Base-by-base conservation (phyloP, 2,113 vertebrate genomes). In the Zosterops lateralis region DNA sequence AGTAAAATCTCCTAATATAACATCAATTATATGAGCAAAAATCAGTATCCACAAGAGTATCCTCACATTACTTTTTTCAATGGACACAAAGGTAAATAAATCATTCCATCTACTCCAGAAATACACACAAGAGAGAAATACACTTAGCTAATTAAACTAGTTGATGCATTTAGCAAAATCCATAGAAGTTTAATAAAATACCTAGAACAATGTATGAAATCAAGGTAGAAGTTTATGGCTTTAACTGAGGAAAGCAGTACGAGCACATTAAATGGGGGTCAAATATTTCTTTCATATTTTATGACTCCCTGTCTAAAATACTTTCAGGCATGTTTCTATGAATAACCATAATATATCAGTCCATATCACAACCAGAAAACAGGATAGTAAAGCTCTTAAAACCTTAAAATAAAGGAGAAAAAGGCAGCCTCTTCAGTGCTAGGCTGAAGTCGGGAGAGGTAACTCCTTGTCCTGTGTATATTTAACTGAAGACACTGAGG, bases 231-330 rank as follows among this genome's bases (percentile, higher is more conserved):
- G 8, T 48, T 78, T 56, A 56, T 17, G 21, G 6, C 4, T 78
- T 87, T 51, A 74, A 32, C 17, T 56, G 17, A 82, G 34, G 38
- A 93, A 82, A 87, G 7, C 6, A 64, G 16, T 14, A 54, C 14
- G 20, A 75, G 11, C 16, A 67, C 14, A 58, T 42, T 29, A 77
- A 84, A 66, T 1, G 1, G 1, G 0, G 1, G 2, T 64, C 20
- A 71, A 31, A 45, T 66, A 34, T 60, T 47, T 80, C 8, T 61
- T 89, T 78, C 19, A 44, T 2, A 4, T 50, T 22, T 29, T 50
- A 22, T 14, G 4, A 71, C 7, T 64, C 62, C 26, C 19, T 36
- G 20, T 25, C 31, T 64, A 44, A 57, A 51, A 53, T 18, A 50
- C 1, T 60, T 84, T 25, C 36, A 58, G 15, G 17, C 6, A 19